Conservation (phyloP, 2,113 vertebrate species). For the Sceloporus tristichus region DNA sequence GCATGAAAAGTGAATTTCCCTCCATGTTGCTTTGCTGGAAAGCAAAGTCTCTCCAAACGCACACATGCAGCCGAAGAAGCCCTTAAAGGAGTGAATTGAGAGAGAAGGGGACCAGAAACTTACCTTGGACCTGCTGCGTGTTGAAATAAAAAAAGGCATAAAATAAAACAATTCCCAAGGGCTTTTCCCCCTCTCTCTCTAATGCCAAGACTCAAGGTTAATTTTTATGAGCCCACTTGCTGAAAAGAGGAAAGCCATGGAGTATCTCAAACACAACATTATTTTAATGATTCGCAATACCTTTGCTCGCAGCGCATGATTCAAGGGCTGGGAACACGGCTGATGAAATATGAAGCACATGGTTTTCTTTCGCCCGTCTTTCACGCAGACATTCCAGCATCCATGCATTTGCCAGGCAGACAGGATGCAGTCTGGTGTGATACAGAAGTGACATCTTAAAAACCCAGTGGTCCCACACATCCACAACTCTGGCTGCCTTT, state of each 20-base stretch:
- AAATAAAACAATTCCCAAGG: constrained; percentile 17
- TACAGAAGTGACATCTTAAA: not conserved
- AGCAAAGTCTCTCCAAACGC: constrained; percentile 45
- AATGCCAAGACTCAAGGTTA: constrained; percentile 33
- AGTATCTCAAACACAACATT: constrained; percentile 19
- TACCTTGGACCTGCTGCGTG: constrained; percentile 53
- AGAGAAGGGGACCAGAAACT: constrained; percentile 44
- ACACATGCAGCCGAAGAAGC: constrained; percentile 55
- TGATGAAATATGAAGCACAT: not conserved
- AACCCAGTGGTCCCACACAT: not conserved
- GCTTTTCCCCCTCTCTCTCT: constrained; percentile 45
- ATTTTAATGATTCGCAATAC: not conserved
- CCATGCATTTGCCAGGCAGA: too few relatives aligned
- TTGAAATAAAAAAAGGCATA: not conserved
- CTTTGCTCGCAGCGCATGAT: not conserved
- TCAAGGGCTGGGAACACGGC: not conserved
- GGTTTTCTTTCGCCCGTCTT: not conserved
- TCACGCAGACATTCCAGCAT: too few relatives aligned
- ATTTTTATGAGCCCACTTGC: constrained; percentile 31
- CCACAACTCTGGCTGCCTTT: not conserved
- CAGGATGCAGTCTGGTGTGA: too few relatives aligned
- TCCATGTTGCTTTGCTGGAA: constrained; percentile 1
- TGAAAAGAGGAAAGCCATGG: constrained; percentile 20
- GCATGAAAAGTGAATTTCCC: constrained; percentile 55
- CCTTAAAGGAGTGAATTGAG: constrained; percentile 15